These are phyloP conservation scores for Lethocerus indicus DNA, from an alignment of 1,140 invertebrate genomes.

Conservation along the genomic window DNA sequence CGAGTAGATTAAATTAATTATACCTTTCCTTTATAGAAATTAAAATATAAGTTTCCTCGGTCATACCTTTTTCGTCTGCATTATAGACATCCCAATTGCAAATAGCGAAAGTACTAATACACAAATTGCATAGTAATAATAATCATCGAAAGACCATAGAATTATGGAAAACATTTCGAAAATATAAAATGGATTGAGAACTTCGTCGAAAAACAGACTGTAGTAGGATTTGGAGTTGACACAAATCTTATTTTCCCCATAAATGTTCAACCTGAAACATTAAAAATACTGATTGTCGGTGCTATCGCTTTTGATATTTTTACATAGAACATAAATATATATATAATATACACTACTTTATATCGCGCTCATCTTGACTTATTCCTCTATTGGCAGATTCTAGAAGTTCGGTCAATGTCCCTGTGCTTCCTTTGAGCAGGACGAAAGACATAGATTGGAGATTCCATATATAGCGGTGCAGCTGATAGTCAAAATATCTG, in stretches of 20 bases:
- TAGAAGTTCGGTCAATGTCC: constrained; percentile 4
- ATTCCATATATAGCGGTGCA: constrained; percentile 8
- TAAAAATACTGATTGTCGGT: constrained; percentile 3
- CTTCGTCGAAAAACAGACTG: constrained; percentile 50
- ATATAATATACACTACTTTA: too few species aligned
- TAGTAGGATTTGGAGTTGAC: constrained; percentile 53
- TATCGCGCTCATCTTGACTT: constrained; percentile 1
- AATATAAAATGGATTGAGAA: constrained; percentile 82
- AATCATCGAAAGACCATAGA: constrained; percentile 59
- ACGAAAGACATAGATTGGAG: not conserved
- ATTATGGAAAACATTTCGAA: constrained; percentile 69
- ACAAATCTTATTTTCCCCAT: constrained; percentile 54
- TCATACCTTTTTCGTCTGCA: constrained; percentile 40
- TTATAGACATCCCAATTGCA: constrained; percentile 35
- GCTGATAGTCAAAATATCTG: constrained; percentile 10
- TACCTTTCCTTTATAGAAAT: not conserved
- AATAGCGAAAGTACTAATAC: constrained; percentile 41
- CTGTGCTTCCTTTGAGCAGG: constrained; percentile 5
- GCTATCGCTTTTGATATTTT: not conserved
- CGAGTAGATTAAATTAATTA: not conserved
- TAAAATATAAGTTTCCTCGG: constrained; percentile 15
- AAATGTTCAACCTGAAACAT: constrained; percentile 44
- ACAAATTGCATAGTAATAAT: constrained; percentile 55
- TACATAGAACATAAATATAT: too few species aligned
- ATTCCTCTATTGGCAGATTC: constrained; percentile 6